Evolutionary conservation across 2,888 invertebrate genomes (phyloP), one percentile per base, ranked within the genome.

Genomic region (Thereva unica): DNA sequence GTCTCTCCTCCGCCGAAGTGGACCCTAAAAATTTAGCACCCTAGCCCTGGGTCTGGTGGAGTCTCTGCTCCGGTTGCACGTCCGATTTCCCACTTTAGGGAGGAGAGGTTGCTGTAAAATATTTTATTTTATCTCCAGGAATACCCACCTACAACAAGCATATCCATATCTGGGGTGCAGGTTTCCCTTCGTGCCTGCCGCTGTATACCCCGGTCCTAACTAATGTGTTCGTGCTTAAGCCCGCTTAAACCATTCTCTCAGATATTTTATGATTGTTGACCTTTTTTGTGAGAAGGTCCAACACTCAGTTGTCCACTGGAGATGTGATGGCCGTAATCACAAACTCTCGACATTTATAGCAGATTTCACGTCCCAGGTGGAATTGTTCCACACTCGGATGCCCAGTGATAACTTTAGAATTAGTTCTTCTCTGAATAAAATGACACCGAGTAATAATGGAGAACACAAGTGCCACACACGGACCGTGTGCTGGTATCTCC

Each of bases 241-340:
- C 53, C 50, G 5, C 66, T 42, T 53, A 40, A 38, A 37, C 52
- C 53, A 37, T 67, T 59, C 56, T 35, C 53, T 59, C 41, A 67
- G 53, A 40, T 59, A 67, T 59, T 45, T 53, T 59, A 53, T 45
- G 44, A 40, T 40, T 41, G 56, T n/a, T 65, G 55, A 52, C 47
- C 65, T 52, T 47, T 53, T n/a, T 47, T 38, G 8, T 10, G 38
- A 41, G 59, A 40, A 38, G 44, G 66, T 61, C 59, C 66, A 45
- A 59, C 44, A 37, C 42, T 53, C 44, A 67, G 50, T 56, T 44
- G 44, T 66, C 52, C 66, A 12, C 52, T 59, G 34, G 52, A 52
- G 52, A 52, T 61, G 53, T 67, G 66, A 61, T 59, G 66, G 45
- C 59, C 61, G 66, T 67, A 67, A 67, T 67, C 59, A 54, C 59